A percentile compares a stretch with the other conserved stretches of the same genome.
Evolutionary conservation across 2,797 vertebrate genomes (phyloP).

Genomic region (Pseudocheirus occidentalis): DNA sequence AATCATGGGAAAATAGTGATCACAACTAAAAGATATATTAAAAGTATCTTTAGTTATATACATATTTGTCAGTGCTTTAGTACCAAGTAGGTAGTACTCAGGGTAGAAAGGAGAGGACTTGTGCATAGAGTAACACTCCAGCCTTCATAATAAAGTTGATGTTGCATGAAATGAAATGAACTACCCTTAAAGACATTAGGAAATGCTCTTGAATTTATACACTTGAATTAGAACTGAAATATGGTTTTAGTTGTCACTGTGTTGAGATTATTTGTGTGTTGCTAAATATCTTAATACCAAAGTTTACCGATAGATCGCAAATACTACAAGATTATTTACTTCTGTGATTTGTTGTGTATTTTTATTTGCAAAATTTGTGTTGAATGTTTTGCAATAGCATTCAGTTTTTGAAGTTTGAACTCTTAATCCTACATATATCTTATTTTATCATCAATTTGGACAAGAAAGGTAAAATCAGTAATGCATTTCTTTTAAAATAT

Average conservation of each 20-base stretch:
- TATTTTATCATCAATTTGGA: neutral
- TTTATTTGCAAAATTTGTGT: neutral
- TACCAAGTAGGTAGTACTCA: neutral
- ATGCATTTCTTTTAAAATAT: neutral
- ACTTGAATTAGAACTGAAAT: neutral
- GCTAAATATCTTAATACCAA: neutral
- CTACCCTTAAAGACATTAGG: neutral
- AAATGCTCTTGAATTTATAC: neutral
- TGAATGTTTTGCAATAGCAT: neutral
- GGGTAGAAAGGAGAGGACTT: neutral
- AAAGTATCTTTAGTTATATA: neutral
- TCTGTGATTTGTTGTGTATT: neutral
- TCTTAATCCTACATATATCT: neutral
- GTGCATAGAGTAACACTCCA: slow-evolving; percentile 14
- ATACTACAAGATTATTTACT: neutral
- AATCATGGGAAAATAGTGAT: neutral
- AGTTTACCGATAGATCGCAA: neutral
- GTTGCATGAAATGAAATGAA: no score
- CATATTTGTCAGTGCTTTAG: neutral
- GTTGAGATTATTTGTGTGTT: neutral
- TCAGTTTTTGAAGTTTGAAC: neutral
- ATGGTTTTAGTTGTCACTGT: neutral
- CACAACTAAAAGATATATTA: neutral
- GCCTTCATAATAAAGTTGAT: slow-evolving; percentile 33
- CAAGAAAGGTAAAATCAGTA: neutral